phyloP scores from a whole-genome alignment of 2,797 vertebrate species.

The Malurus leucopterus region DNA sequence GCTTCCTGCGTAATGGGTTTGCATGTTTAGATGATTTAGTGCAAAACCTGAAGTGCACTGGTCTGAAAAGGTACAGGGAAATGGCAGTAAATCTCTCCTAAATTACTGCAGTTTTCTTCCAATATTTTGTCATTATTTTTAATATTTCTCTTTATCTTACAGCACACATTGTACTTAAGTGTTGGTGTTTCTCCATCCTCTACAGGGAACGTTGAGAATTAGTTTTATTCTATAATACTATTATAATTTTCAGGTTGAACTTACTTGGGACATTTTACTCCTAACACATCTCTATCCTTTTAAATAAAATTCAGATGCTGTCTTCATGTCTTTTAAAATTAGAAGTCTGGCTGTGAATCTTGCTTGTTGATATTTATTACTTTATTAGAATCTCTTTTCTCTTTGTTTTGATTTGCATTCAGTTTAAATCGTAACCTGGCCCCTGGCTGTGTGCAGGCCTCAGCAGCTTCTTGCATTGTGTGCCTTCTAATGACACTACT shows the following conservation, averaged over 20 bases:
- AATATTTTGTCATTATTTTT: constrained; percentile 5
- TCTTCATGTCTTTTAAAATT: not conserved
- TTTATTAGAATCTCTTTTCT: not conserved
- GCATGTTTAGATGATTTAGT: constrained; percentile 1
- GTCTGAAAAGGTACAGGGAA: not conserved
- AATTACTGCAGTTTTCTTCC: not conserved
- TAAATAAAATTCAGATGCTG: not conserved
- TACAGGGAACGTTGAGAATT: not conserved
- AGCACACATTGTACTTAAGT: not conserved
- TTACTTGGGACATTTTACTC: not conserved
- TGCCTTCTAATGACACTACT: not conserved
- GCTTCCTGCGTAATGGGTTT: constrained; percentile 3
- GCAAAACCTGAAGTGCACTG: not conserved
- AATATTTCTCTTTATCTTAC: not conserved
- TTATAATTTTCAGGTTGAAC: not conserved
- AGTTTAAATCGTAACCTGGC: not conserved
- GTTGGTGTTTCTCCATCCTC: not conserved
- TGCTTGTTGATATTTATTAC: not conserved
- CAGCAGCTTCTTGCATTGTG: not conserved
- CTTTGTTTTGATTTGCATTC: not conserved
- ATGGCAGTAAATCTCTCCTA: not conserved
- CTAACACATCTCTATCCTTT: not conserved
- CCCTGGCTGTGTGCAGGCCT: not conserved
- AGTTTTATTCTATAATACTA: not conserved
- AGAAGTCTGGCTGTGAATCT: not conserved